Base-by-base conservation (phyloP, 2,797 vertebrate species). In the Oreonectes daqikongensis region DNA sequence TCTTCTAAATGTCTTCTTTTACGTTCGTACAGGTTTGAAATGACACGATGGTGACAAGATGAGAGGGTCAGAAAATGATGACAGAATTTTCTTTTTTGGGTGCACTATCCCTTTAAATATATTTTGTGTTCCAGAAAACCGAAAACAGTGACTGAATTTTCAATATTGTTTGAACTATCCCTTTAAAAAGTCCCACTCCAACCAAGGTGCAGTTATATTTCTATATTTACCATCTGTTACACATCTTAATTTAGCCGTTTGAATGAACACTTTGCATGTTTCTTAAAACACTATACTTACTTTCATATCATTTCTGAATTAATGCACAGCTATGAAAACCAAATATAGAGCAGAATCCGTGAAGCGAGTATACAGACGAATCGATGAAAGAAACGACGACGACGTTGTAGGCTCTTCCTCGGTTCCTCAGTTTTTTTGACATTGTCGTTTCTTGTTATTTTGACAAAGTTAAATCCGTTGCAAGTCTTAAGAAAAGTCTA, bases 361-460 rank as follows among this genome's bases (percentile, higher is more conserved):
- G 17, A 63, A 35, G 17, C 6, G 35, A 40, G 63, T 72, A 40
- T 40, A 50, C 7, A 60, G 12, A 42, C 6, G 38, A 35, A 68
- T 5, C 50, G n/a, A 57, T 64, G 35, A 64, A 30, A 68, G 65
- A 46, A 71, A 63, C 30, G 30, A n/a, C n/a, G 30, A 64, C 35
- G 20, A 64, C 69, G 57, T 44, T 74, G 69, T 11, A 38, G 59
- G 55, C 40, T 72, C 77, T 71, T 84, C 77, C 73, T 78, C 44
- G 30, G 35, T 40, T 22, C n/a, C n/a, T n/a, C n/a, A n/a, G 12
- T 66, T 28, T 63, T 64, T 26, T 53, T 60, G 38, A 69, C 35
- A 4, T 32, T 63, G 64, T 71, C 5, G 2, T 40, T 44, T 11
- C 72, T 76, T 35, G 53, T 48, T 73, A 63, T 67, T 32, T 65